Evolutionary conservation across 2,888 invertebrate species (phyloP).

Genomic region (Cacoxenus indagator): DNA sequence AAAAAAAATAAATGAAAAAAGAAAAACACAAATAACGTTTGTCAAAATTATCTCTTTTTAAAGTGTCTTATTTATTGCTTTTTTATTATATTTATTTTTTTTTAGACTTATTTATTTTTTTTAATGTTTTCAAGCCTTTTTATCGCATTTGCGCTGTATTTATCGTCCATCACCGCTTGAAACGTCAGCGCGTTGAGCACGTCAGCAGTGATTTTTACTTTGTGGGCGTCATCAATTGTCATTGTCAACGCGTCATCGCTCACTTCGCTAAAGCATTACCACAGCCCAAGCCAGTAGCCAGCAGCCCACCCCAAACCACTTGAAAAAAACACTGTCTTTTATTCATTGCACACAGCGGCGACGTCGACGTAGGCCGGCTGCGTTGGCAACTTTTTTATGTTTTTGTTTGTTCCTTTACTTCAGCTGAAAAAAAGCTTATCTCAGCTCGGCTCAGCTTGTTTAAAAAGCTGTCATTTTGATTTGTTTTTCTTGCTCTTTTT

Average conservation of each 20-base stretch:
- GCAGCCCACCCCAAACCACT: too few relatives aligned
- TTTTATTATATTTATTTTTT: background rate
- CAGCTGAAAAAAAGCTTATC: too few relatives aligned
- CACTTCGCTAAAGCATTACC: background rate
- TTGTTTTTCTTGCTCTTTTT: background rate
- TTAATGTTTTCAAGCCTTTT: background rate
- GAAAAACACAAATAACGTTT: background rate
- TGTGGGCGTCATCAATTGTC: conserved; percentile 21
- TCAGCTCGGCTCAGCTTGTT: background rate
- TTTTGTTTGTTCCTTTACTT: too few relatives aligned
- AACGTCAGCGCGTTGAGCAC: background rate
- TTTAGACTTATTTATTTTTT: background rate
- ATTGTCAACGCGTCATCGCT: conserved; percentile 4
- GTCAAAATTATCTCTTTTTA: background rate
- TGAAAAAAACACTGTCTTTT: too few relatives aligned
- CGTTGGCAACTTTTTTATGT: background rate
- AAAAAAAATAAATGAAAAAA: conserved; percentile 25
- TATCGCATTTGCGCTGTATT: background rate
- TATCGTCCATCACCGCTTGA: background rate
- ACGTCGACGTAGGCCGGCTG: too few relatives aligned
- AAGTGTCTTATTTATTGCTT: background rate
- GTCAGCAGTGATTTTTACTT: background rate
- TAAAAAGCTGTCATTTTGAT: conserved; percentile 29
- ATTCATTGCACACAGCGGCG: too few relatives aligned
- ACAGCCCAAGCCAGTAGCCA: background rate